phyloP scores from a whole-genome alignment of 2,888 invertebrate species.

The Cantharis nigra region DNA sequence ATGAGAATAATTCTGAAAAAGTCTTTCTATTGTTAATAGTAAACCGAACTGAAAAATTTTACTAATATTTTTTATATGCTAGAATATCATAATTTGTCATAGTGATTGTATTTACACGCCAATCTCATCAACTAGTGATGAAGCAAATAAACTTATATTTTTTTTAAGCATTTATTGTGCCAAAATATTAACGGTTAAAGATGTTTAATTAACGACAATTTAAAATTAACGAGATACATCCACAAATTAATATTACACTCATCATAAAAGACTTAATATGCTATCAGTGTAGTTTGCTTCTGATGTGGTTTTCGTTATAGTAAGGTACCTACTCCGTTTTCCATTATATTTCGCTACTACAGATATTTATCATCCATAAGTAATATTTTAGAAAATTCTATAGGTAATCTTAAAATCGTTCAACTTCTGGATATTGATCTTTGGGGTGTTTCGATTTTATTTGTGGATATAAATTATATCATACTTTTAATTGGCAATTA shows the following conservation, averaged over 20 bases:
- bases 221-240: background rate
- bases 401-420: background rate
- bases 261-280: background rate
- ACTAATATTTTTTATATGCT: conserved; percentile 25
- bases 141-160: background rate
- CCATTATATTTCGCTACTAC: background rate
- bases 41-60: conserved; percentile 23
- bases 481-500: background rate
- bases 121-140: background rate
- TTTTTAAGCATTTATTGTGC: background rate
- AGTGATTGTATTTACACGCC: background rate
- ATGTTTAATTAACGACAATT: background rate
- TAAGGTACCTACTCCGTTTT: background rate
- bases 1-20: conserved; percentile 4
- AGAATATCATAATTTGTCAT: conserved; percentile 4
- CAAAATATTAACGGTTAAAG: background rate
- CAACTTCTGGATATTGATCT: background rate
- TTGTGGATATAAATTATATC: background rate
- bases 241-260: background rate
- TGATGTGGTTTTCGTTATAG: background rate
- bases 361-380: background rate
- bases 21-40: conserved; percentile 24
- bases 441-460: background rate
- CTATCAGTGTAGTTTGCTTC: background rate
- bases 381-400: background rate